Conservation (phyloP, 2,888 invertebrate species). For the Synanthedon myopaeformis region DNA sequence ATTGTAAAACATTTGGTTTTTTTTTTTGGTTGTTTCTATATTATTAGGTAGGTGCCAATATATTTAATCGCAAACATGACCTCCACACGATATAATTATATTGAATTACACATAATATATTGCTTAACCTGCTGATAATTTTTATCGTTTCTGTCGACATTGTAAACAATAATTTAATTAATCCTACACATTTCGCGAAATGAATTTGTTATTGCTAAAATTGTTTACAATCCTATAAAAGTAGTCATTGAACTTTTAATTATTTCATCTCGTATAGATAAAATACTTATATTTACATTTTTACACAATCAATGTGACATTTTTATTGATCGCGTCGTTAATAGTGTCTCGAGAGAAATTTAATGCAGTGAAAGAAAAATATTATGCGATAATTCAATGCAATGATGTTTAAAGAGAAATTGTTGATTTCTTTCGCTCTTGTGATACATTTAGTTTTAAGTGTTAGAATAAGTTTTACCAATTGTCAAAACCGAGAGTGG, state of each 20-base stretch:
- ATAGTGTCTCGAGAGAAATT: conserved; percentile 12
- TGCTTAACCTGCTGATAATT: neutral
- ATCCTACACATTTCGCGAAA: neutral
- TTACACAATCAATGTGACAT: conserved; percentile 25
- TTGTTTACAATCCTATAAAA: conserved; percentile 1
- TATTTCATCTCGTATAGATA: conserved; percentile 23
- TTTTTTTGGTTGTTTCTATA: too few relatives aligned
- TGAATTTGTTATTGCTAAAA: neutral
- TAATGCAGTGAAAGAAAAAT: conserved; percentile 1
- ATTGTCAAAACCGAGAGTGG: conserved; percentile 53
- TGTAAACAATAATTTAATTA: neutral
- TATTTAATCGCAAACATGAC: conserved; percentile 7
- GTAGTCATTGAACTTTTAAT: conserved; percentile 24
- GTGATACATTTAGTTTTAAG: conserved; percentile 20
- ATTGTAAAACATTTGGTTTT: too few relatives aligned
- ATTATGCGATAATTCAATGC: neutral
- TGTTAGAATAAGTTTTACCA: conserved; percentile 51
- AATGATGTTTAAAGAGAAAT: conserved; percentile 15
- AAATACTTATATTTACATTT: conserved; percentile 15
- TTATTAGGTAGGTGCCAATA: too few relatives aligned
- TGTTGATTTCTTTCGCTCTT: conserved; percentile 5
- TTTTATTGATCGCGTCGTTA: conserved; percentile 28
- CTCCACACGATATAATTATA: conserved; percentile 11
- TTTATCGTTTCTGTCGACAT: neutral
- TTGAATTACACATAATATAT: conserved; percentile 3